Base-by-base conservation (phyloP, 2,888 invertebrate species). In the Agrotis ipsilon region DNA sequence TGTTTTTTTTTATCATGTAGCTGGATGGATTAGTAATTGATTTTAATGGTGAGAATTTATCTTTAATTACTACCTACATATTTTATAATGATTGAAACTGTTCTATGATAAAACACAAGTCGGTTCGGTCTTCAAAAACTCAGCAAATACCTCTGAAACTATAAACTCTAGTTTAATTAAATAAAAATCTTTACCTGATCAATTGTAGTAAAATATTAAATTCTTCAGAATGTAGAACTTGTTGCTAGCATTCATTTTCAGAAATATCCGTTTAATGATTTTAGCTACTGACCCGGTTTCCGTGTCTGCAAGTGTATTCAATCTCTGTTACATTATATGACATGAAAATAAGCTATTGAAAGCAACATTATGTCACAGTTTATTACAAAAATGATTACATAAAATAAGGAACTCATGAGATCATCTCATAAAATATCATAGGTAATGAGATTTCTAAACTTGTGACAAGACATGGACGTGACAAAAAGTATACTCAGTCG, bases 21-120 rank as follows among this genome's bases (percentile, higher is more conserved):
- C 57, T 80, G 70, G 63, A 39, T 60, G 68, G 51, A 70, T 80
- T 68, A 62, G 19, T 54, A 48, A 68, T 74, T 68, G 18, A 63
- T 59, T 75, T 78, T 68, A 75, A 79, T 76, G 85, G 85, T 84
- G 85, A 60, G 76, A 2, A 49, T 6, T 45, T 9, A 19, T 68
- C 52, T 46, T 51, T 57, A 19, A 66, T 65, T 54, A 3, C 0
- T 54, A 46, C n/a, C n/a, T n/a, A n/a, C n/a, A 16, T 43, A 39
- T 59, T 21, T 14, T 43, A 45, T 52, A 49, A 18, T 27, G 19
- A 7, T 51, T 21, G 11, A 24, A 43, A 16, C 1, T 27, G 18
- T 72, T 39, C 4, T 46, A 4, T 32, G 18, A 43, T n/a, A 4
- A 18, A 9, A 48, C 7, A 1, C 2, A 32, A 43, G 16, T 19